These are phyloP conservation scores for Etheostoma nigrum DNA, from an alignment of 2,797 vertebrate genomes.

Conservation along the genomic window DNA sequence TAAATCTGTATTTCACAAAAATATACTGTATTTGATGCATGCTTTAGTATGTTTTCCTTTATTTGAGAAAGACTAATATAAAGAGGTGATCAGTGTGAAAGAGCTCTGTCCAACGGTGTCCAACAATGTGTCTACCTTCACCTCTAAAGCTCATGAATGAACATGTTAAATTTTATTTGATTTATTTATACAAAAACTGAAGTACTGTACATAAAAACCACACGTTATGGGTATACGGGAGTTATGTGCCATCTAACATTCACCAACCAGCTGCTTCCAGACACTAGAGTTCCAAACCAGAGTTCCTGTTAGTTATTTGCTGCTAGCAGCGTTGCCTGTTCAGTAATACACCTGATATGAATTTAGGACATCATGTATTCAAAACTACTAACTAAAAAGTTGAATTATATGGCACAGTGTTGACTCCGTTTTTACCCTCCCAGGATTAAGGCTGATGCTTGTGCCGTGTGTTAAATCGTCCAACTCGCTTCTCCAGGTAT, in stretches of 20 bases:
- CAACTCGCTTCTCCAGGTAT: conserved; percentile 62
- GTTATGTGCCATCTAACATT: too few relatives aligned
- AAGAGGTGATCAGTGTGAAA: not conserved
- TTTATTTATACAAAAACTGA: not conserved
- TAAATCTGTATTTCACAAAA: not conserved
- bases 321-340: not conserved
- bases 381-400: conserved; percentile 23
- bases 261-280: conserved; percentile 19
- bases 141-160: not conserved
- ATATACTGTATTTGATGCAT: not conserved
- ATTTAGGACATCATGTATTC: conserved; percentile 52
- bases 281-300: too few relatives aligned
- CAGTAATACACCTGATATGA: conserved; percentile 36
- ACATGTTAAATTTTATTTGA: not conserved
- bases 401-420: conserved; percentile 36
- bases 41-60: not conserved
- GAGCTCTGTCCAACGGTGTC: too few relatives aligned
- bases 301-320: not conserved
- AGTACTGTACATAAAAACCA: not conserved
- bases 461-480: conserved; percentile 25
- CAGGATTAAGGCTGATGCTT: conserved; percentile 15
- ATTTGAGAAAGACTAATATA: not conserved
- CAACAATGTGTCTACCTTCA: too few relatives aligned
- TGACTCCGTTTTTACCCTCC: conserved; percentile 49
- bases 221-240: not conserved